Evolutionary conservation across 2,113 vertebrate species (phyloP), one percentile per base, ranked within the genome.

Genomic region (Empidonax alnorum): DNA sequence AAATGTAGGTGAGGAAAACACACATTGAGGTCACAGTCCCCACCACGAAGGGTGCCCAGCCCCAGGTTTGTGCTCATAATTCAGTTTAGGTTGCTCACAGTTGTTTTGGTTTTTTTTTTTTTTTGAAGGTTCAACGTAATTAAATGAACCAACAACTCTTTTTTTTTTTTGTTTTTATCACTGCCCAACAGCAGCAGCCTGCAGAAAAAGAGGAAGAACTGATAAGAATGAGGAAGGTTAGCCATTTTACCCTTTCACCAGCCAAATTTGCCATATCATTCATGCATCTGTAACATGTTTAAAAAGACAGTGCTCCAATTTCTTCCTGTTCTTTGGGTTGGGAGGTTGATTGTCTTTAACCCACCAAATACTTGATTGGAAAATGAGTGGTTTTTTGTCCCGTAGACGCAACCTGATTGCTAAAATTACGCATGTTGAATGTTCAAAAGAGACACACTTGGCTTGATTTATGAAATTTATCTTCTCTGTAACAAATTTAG

Each of bases 201-300:
- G 97, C 98, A 97, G 98, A 98, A 96, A 99, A 98, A 93, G 98
- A 98, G 97, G 98, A 98, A 97, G 99, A 99, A 73, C 97, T 98
- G 97, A 98, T 99, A 98, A 99, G 99, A 98, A 98, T 99, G 98
- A 99, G 99, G 98, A 99, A 99, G 99, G 99, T 99, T 98, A 99
- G 99, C 98, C 87, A 31, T 81, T 97, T 98, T 97, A 94, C 93
- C 53, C 83, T 97, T 94, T 96, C 96, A 88, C 93, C 41, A 24
- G 92, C 79, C 80, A 84, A 82, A 91, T 85, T 93, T 91, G 49
- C 89, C 89, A 72, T 97, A 47, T 96, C 95, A 95, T 72, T 88
- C 90, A 88, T 97, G 91, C 97, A 96, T 92, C 94, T 50, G 24
- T 58, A 52, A 44, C 74, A 42, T 89, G 77, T 96, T 98, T 98